Conservation (phyloP, 2,797 vertebrate species). For the Cuculus canorus region DNA sequence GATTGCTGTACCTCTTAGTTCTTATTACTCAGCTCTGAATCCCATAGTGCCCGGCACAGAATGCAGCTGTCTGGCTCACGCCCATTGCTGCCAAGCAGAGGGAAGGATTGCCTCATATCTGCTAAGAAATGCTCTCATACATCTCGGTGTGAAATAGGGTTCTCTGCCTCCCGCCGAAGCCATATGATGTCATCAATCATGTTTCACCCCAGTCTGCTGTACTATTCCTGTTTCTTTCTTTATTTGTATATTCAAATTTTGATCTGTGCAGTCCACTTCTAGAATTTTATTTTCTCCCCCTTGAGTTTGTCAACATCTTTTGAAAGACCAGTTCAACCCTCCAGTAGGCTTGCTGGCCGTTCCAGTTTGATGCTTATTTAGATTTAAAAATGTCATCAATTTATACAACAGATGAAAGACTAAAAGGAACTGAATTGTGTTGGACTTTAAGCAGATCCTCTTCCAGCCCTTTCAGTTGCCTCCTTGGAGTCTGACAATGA, state of each 20-base stretch:
- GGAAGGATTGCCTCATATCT: background rate
- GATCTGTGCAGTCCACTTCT: background rate
- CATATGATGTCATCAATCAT: background rate
- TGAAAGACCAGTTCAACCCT: background rate
- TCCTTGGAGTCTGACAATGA: background rate
- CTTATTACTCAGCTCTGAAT: background rate
- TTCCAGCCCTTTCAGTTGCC: rapidly evolving
- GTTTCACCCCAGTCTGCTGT: background rate
- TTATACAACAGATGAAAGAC: background rate
- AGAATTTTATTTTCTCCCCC: too few species aligned
- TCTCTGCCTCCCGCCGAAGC: background rate
- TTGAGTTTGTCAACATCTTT: background rate
- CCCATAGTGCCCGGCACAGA: background rate
- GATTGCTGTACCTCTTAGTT: background rate
- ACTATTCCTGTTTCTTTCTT: background rate
- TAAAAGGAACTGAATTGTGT: background rate
- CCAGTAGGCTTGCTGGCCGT: background rate
- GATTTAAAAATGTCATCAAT: background rate
- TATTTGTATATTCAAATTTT: background rate
- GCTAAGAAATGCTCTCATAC: background rate
- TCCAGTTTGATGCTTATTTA: background rate
- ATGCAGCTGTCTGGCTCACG: rapidly evolving
- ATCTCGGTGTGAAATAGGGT: background rate
- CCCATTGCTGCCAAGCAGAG: background rate
- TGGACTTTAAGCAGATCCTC: background rate